A percentile compares a stretch with the other conserved stretches of the same genome.
Evolutionary conservation across 2,888 invertebrate genomes (phyloP).

Genomic region (Megamerina dolium): DNA sequence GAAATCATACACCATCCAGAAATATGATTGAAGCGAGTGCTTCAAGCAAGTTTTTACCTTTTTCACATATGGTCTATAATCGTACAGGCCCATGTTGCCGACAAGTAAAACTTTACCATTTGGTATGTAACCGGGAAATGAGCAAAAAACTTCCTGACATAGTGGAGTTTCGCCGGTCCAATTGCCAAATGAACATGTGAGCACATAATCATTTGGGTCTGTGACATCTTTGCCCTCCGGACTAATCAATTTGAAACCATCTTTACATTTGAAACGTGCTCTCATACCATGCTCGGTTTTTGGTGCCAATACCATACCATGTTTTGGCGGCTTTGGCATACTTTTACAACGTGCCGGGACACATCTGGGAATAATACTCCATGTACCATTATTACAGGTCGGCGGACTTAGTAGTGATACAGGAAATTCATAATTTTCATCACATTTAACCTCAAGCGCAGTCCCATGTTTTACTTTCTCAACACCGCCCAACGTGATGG

Average conservation of each 20-base stretch:
- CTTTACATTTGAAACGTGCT: conserved; percentile 88
- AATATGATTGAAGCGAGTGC: too few species aligned
- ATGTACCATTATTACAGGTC: conserved; percentile 90
- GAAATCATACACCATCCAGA: too few species aligned
- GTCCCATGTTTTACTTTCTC: conserved; percentile 61
- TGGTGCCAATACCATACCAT: conserved; percentile 94
- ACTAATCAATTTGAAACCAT: conserved; percentile 81
- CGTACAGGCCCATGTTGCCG: conserved; percentile 93
- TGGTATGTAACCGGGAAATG: conserved; percentile 82
- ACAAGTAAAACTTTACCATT: conserved; percentile 88
- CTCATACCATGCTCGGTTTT: conserved; percentile 96
- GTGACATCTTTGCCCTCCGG: conserved; percentile 52
- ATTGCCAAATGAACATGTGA: conserved; percentile 86
- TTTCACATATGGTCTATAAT: conserved; percentile 88
- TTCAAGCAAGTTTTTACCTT: conserved; percentile 54
- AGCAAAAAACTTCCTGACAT: conserved; percentile 87
- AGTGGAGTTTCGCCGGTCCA: conserved; percentile 88
- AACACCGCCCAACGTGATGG: conserved; percentile 45
- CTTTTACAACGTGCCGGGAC: conserved; percentile 76
- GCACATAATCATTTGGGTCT: conserved; percentile 58
- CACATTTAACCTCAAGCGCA: conserved; percentile 70
- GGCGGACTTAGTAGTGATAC: conserved; percentile 67
- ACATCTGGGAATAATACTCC: conserved; percentile 87
- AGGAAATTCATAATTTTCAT: conserved; percentile 78
- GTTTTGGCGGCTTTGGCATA: conserved; percentile 78